Evolutionary conservation across 2,888 invertebrate genomes (phyloP), one percentile per base, ranked within the genome.

Genomic region (Nipponacmea schrenckii): DNA sequence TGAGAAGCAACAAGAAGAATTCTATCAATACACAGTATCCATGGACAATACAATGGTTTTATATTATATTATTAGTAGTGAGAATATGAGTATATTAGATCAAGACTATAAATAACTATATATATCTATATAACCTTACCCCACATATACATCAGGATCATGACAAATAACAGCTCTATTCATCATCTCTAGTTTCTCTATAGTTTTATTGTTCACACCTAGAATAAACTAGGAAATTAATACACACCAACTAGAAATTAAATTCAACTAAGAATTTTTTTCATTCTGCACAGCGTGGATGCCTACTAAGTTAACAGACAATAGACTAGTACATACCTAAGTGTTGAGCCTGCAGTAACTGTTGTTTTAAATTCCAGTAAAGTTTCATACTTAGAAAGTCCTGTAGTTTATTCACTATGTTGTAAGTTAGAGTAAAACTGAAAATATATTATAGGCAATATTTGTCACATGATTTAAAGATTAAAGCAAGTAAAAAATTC

Each of bases 321-420:
- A 17, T 56, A 56, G 12, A 24, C 12, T 2, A 24, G 17, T 2
- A 12, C 62, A 50, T 56, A 79, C 78, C 75, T 67, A 50, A 62
- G 17, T 70, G 68, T 62, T 44, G 20, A 48, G 75, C 24, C 2
- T 31, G n/a, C 14, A 68, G 24, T 31, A 74, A 66, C 50, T 76
- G 75, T 63, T 73, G 78, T 69, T 81, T 80, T 65, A 80, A 78
- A 31, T 76, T 81, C 82, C 83, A 82, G 69, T 83, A 79, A 15
- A 84, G 76, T 45, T 76, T 80, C 70, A 84, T 78, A 17, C 83
- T 80, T 64, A 83, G 71, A 68, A 84, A 84, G 70, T 84, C 83
- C 68, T 84, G 83, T 24, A 84, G 79, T 68, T 79, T 81, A 74
- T 84, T 84, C 27, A 77, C 77, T 8, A 84, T 82, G 48, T 74